Percentiles rank a stretch among this genome's conserved stretches.
Conservation (phyloP, 2,888 invertebrate genomes). For the Helicoverpa assulta region DNA sequence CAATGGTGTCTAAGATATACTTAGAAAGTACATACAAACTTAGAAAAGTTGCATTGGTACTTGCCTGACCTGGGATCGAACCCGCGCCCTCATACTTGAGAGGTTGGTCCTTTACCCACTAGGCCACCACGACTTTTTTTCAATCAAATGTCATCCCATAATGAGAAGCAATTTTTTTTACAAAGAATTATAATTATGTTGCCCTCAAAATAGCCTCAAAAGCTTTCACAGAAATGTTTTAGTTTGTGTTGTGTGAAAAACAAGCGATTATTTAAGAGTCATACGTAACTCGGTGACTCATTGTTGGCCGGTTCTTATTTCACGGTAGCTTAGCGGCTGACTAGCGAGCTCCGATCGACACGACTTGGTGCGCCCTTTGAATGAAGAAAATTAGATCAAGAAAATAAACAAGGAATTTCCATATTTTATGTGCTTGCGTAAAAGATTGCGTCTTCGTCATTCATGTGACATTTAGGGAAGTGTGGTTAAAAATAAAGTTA, state of each 20-base stretch:
- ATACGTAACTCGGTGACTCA: slow-evolving; percentile 80
- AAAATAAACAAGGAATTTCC: neutral
- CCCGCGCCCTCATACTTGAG: no score
- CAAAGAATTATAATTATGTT: neutral
- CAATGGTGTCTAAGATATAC: no score
- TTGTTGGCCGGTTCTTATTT: slow-evolving; percentile 82
- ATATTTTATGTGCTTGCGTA: neutral
- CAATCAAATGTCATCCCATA: neutral
- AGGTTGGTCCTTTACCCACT: no score
- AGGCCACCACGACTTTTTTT: no score
- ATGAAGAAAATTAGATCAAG: neutral
- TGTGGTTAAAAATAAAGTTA: slow-evolving; percentile 19
- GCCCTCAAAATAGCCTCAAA: slow-evolving; percentile 17
- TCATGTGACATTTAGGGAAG: slow-evolving; percentile 3
- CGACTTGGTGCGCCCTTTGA: slow-evolving; percentile 56
- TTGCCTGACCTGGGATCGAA: no score
- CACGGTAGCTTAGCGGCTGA: slow-evolving; percentile 81
- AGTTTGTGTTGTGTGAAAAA: slow-evolving; percentile 55
- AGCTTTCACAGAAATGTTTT: slow-evolving; percentile 38
- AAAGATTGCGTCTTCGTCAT: neutral
- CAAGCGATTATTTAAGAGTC: slow-evolving; percentile 73
- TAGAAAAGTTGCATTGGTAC: no score
- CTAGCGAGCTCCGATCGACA: slow-evolving; percentile 58
- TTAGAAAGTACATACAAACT: no score
- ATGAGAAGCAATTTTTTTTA: neutral